Evolutionary conservation across 2,113 vertebrate species (phyloP).

Genomic region (Vicugna pacos): DNA sequence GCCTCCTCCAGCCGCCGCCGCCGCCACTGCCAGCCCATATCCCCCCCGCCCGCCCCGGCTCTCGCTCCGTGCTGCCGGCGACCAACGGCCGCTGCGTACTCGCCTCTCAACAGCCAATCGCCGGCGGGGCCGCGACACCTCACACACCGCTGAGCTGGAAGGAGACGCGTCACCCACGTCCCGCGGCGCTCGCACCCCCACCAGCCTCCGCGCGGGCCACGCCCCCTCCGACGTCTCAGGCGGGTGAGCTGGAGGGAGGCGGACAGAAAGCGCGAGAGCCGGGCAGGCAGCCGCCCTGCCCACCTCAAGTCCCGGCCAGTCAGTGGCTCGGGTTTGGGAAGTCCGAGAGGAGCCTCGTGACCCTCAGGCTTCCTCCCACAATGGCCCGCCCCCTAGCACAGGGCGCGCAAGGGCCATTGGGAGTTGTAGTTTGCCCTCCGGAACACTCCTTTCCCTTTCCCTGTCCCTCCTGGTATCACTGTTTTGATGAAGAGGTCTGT

Average conservation of each 20-base stretch:
- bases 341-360: not conserved
- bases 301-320: not conserved
- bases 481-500: not conserved
- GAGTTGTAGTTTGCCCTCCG: conserved; percentile 63
- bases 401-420: conserved; percentile 38
- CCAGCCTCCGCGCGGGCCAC: conserved; percentile 55
- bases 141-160: conserved; percentile 79
- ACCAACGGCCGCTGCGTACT: conserved; percentile 77
- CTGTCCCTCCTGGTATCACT: not conserved
- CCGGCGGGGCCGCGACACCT: conserved; percentile 65
- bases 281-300: not conserved
- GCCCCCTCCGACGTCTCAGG: conserved; percentile 28
- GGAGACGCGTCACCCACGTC: conserved; percentile 77
- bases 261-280: not conserved
- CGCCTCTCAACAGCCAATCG: conserved; percentile 73
- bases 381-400: not conserved
- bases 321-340: conserved; percentile 8
- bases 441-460: not conserved
- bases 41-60: conserved; percentile 58
- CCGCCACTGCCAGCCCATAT: conserved; percentile 70
- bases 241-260: not conserved
- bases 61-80: conserved; percentile 64
- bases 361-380: not conserved
- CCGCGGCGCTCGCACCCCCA: conserved; percentile 3
- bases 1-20: conserved; percentile 73